phyloP scores from a whole-genome alignment of 2,888 invertebrate genomes.

The Campoplex capitator region DNA sequence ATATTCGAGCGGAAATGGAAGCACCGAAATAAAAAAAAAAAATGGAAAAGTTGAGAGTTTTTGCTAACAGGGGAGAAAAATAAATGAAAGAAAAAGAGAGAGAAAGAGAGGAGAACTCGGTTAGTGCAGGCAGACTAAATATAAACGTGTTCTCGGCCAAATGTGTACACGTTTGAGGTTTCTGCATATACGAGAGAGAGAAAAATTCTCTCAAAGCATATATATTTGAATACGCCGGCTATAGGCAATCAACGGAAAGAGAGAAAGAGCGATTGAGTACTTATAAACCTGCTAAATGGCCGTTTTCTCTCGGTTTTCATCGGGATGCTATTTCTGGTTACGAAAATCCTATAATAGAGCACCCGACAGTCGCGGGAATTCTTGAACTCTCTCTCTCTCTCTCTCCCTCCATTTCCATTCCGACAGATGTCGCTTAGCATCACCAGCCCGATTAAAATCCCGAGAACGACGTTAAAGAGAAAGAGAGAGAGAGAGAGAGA shows the following conservation, averaged over 20 bases:
- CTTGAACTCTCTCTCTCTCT: slow-evolving; percentile 29
- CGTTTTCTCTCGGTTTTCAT: slow-evolving; percentile 34
- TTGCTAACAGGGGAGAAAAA: slow-evolving; percentile 4
- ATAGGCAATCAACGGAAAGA: not conserved
- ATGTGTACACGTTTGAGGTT: slow-evolving; percentile 33
- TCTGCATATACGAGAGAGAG: slow-evolving; percentile 26
- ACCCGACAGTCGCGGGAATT: slow-evolving; percentile 35
- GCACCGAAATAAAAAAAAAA: slow-evolving; percentile 5
- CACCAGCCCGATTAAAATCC: slow-evolving; percentile 42
- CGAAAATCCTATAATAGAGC: slow-evolving; percentile 61
- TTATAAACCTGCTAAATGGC: slow-evolving; percentile 55
- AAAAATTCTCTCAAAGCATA: slow-evolving; percentile 46
- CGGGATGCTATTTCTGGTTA: slow-evolving; percentile 54
- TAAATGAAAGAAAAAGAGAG: not conserved
- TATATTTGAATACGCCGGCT: not conserved
- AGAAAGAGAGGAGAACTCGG: slow-evolving; percentile 46
- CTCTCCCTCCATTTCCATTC: slow-evolving; percentile 28
- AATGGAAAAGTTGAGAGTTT: not conserved
- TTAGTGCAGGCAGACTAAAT: slow-evolving; percentile 56
- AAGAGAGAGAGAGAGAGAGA: slow-evolving; percentile 2
- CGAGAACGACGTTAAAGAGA: slow-evolving; percentile 12
- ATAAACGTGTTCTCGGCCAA: slow-evolving; percentile 44
- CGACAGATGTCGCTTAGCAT: slow-evolving; percentile 47
- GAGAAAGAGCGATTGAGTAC: slow-evolving; percentile 9
- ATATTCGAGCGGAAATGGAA: slow-evolving; percentile 17